Evolutionary conservation across 2,113 vertebrate species (phyloP), one percentile per base, ranked within the genome.

Genomic region (Lucifuga dentata): DNA sequence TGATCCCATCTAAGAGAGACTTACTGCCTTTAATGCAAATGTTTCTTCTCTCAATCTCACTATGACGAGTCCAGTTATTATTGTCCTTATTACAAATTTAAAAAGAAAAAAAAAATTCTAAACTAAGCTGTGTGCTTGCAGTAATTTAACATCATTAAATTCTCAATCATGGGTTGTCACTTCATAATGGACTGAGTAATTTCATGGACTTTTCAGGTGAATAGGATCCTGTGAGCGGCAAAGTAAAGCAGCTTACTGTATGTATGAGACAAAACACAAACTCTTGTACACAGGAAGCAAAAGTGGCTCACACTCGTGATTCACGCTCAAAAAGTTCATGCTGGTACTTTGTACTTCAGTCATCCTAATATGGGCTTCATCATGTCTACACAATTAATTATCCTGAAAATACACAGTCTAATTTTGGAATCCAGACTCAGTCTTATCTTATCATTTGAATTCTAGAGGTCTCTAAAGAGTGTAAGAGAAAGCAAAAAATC

Each of bases 141-240:
- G 60, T 68, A 45, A 79, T 68, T 68, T 15, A 41, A 59, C 43
- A 81, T 12, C 8, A 73, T 45, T 76, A 64, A 57, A 65, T 55
- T 29, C 2, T 53, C 26, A 69, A 62, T 69, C 58, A 77, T 7
- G 35, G 67, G 57, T 38, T 71, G 52, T 63, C 65, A 66, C 68
- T 55, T 51, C 38, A 38, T 66, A 56, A 67, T 68, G 19, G 48
- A 45, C 24, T 43, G 19, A 53, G 23, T 10, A 15, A 62, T 58
- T 65, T 23, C 11, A 16, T 38, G 15, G n/a, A 40, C n/a, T 46
- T 72, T 57, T 45, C 40, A 61, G 46, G 32, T 62, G 35, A 63
- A 66, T 11, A 11, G 8, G 35, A 74, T 49, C 52, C 23, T 43
- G 16, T 7, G 21, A 55, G 41, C 20, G n/a, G 7, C 26, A 7